Conservation (phyloP, 2,888 invertebrate genomes). For the Azorinus chamasolen region DNA sequence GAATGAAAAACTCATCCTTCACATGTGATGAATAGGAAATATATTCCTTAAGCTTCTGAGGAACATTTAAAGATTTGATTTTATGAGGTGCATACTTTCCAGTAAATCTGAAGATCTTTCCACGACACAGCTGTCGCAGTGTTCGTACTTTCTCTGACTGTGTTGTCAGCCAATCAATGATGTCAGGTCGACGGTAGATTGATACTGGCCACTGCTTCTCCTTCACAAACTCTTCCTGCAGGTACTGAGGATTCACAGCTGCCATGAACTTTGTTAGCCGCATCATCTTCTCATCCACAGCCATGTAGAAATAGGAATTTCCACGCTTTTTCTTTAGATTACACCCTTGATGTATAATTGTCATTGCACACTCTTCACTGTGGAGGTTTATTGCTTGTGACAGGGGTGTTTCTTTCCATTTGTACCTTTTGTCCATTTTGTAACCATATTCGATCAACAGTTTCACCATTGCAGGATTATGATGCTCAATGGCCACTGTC, state of each 20-base stretch:
- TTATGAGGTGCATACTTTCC: constrained; percentile 75
- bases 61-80: constrained; percentile 72
- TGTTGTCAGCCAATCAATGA: constrained; percentile 74
- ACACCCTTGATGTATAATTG: constrained; percentile 81
- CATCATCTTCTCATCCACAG: constrained; percentile 78
- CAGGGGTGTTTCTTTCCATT: constrained; percentile 82
- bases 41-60: constrained; percentile 71
- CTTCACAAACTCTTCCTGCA: constrained; percentile 80
- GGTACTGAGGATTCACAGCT: constrained; percentile 74
- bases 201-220: constrained; percentile 77
- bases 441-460: constrained; percentile 81
- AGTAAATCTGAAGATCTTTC: constrained; percentile 71
- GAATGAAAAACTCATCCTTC: constrained; percentile 70
- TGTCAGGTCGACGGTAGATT: constrained; percentile 77
- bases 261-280: constrained; percentile 75
- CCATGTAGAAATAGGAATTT: constrained; percentile 77
- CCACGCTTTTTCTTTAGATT: constrained; percentile 66
- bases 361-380: constrained; percentile 81
- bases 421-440: constrained; percentile 77
- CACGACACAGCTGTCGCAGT: constrained; percentile 73
- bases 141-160: constrained; percentile 67
- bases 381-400: constrained; percentile 82
- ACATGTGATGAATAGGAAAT: constrained; percentile 75
- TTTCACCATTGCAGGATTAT: constrained; percentile 79
- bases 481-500: constrained; percentile 82